These are phyloP conservation scores for Henricia sp. DNA, from an alignment of 53 echinoderm and acorn worm genomes.

Conservation along the genomic window DNA sequence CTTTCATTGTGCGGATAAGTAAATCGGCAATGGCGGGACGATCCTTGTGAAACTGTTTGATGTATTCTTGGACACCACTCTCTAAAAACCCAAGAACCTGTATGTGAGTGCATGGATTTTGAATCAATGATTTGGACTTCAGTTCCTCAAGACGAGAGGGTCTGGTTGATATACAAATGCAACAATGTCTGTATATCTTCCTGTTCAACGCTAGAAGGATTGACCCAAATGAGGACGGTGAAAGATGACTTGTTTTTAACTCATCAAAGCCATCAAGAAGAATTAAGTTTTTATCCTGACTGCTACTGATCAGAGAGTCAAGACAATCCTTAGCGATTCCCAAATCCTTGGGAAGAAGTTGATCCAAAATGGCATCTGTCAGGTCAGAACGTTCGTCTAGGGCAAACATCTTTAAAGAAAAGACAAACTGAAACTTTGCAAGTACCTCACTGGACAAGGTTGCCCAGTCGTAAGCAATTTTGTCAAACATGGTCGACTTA, in stretches of 20 bases:
- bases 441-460: neutral
- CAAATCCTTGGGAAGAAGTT: slow-evolving; percentile 13
- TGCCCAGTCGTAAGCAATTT: slow-evolving; percentile 53
- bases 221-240: neutral
- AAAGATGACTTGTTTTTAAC: neutral
- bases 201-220: slow-evolving; percentile 13
- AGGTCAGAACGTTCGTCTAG: neutral
- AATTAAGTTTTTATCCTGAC: neutral
- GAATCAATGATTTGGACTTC: neutral
- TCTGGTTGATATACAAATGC: slow-evolving; percentile 17
- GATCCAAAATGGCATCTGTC: slow-evolving; percentile 14
- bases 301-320: neutral
- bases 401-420: slow-evolving; percentile 19
- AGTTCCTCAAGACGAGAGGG: slow-evolving; percentile 26
- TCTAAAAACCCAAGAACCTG: slow-evolving; percentile 16
- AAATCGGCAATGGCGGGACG: neutral
- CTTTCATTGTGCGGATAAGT: neutral
- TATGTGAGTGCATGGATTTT: slow-evolving; percentile 18
- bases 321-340: neutral
- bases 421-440: slow-evolving; percentile 6
- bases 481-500: slow-evolving; percentile 25
- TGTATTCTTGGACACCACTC: neutral
- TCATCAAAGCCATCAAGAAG: slow-evolving; percentile 48
- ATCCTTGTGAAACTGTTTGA: slow-evolving; percentile 4
- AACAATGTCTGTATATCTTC: slow-evolving; percentile 1